Percentiles rank a stretch among this genome's conserved stretches.
Evolutionary conservation across 1,140 invertebrate genomes (phyloP).

Genomic region (Conus ventricosus): DNA sequence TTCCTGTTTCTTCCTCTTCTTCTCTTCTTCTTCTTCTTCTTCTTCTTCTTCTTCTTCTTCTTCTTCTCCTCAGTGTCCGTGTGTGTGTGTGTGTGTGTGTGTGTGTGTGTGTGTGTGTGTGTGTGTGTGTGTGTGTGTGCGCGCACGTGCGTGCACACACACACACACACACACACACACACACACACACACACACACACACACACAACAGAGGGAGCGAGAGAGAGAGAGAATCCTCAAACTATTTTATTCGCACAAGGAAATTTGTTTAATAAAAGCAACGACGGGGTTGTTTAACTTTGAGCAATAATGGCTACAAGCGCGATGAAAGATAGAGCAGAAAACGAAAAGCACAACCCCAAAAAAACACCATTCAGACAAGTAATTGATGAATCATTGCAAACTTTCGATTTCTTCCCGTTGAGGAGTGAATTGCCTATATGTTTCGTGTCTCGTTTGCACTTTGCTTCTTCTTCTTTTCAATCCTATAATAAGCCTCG

Average conservation of each 20-base stretch:
- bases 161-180: too few species aligned
- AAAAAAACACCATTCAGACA: not conserved
- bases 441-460: not conserved
- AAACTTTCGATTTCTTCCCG: slow-evolving; percentile 5
- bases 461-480: not conserved
- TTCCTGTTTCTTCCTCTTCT: not conserved
- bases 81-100: too few species aligned
- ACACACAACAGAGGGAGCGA: too few species aligned
- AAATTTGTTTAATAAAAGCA: too few species aligned
- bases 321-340: not conserved
- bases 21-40: not conserved
- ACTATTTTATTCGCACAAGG: too few species aligned
- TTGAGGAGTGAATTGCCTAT: not conserved
- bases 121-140: too few species aligned
- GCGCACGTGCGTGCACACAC: too few species aligned
- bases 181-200: too few species aligned
- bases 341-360: not conserved
- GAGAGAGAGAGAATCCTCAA: too few species aligned
- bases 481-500: not conserved
- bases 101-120: too few species aligned
- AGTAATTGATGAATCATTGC: slow-evolving; percentile 23
- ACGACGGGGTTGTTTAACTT: not conserved
- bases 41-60: not conserved
- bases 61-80: not conserved
- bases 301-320: not conserved